Conservation (phyloP, 2,888 invertebrate genomes). For the Scaptomyza caliginosa region DNA sequence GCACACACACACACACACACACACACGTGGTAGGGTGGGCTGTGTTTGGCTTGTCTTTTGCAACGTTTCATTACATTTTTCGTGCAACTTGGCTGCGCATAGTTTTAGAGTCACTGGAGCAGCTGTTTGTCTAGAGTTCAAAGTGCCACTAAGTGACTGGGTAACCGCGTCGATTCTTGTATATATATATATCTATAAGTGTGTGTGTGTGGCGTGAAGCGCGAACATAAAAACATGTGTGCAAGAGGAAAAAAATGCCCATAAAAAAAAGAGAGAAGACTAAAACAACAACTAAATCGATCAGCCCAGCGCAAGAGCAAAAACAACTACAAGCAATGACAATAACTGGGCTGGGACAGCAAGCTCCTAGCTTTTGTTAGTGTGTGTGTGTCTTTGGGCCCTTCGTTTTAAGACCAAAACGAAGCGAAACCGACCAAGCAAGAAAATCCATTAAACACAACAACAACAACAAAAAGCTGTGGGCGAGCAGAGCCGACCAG, state of each 20-base stretch:
- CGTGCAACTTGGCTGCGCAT: constrained; percentile 6
- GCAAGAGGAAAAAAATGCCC: constrained; percentile 42
- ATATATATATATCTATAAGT: constrained; percentile 1
- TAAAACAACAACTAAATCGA: constrained; percentile 55
- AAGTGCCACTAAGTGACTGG: constrained; percentile 74
- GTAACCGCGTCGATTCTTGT: constrained; percentile 45
- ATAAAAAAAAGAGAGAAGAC: constrained; percentile 15
- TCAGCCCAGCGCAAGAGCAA: constrained; percentile 33
- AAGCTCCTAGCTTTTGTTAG: constrained; percentile 20
- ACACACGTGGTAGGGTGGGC: constrained; percentile 21
- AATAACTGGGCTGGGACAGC: constrained; percentile 58
- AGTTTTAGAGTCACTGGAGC: constrained; percentile 54
- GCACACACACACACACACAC: constrained; percentile 25
- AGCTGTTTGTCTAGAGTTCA: constrained; percentile 54
- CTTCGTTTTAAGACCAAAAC: constrained; percentile 67
- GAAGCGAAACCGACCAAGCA: constrained; percentile 65
- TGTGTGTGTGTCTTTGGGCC: constrained; percentile 49
- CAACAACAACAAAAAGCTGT: constrained; percentile 46
- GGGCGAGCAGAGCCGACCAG: constrained; percentile 58
- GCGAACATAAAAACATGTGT: constrained; percentile 53
- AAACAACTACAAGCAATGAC: constrained; percentile 51
- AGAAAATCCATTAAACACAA: constrained; percentile 63
- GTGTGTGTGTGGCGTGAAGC: constrained; percentile 38
- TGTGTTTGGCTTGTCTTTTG: constrained; percentile 16
- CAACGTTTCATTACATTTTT: constrained; percentile 40